These are phyloP conservation scores for Amblyopsis hoosieri DNA, from an alignment of 2,797 vertebrate genomes.

Conservation along the genomic window DNA sequence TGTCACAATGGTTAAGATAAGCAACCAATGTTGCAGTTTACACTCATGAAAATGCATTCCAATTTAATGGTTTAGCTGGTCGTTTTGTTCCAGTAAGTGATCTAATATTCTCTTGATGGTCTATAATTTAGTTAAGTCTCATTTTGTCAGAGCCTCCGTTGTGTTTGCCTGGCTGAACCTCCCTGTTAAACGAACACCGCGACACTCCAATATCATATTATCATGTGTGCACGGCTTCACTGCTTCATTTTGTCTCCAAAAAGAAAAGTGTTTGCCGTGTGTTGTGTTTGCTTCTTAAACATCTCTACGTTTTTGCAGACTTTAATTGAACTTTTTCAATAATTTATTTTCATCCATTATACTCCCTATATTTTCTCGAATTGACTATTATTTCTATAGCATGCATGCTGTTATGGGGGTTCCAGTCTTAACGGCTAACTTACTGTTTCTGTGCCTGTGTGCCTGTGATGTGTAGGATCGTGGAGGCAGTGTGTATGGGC, in stretches of 20 bases:
- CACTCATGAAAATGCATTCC: conserved; percentile 35
- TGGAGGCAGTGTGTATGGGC: conserved; percentile 98
- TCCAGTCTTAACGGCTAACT: conserved; percentile 23
- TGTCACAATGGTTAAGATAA: conserved; percentile 59
- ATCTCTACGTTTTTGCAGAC: no score
- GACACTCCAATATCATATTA: conserved; percentile 30
- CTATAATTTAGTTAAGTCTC: conserved; percentile 38
- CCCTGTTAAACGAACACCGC: conserved; percentile 24
- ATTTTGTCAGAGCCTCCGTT: conserved; percentile 15
- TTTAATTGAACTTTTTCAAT: no score
- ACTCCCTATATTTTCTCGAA: conserved; percentile 18
- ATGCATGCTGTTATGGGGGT: conserved; percentile 55
- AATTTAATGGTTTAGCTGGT: conserved; percentile 13
- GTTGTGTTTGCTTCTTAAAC: no score
- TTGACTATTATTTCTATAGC: conserved; percentile 2
- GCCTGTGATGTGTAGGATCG: conserved; percentile 82
- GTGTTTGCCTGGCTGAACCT: conserved; percentile 12
- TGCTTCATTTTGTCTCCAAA: conserved; percentile 18
- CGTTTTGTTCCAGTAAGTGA: conserved; percentile 42
- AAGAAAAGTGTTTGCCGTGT: no score
- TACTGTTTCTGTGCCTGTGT: conserved; percentile 29
- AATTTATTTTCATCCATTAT: not conserved
- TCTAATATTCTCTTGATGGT: conserved; percentile 30
- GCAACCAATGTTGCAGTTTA: conserved; percentile 41
- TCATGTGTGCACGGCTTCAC: conserved; percentile 1